These are phyloP conservation scores for Whitmania pigra DNA, from an alignment of 1,140 invertebrate species.

Conservation along the genomic window DNA sequence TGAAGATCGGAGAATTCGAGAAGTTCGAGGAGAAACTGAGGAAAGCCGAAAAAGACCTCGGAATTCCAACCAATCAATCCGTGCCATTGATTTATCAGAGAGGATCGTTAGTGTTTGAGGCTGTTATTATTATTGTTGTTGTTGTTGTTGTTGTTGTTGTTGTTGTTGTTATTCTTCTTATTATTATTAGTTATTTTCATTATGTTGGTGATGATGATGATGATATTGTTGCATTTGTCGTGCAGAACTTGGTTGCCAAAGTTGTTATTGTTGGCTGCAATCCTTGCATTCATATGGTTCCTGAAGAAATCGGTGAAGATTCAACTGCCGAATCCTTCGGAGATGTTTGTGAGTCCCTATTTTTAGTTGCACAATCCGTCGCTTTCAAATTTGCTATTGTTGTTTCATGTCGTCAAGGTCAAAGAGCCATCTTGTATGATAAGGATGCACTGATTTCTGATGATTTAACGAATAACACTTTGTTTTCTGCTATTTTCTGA, in stretches of 20 bases:
- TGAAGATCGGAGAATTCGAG: constrained; percentile 67
- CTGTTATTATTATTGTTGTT: background rate
- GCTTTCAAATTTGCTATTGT: constrained; percentile 30
- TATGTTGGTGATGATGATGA: constrained; percentile 6
- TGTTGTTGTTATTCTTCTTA: background rate
- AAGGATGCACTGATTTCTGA: background rate
- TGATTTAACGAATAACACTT: background rate
- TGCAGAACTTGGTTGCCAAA: background rate
- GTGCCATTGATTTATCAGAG: constrained; percentile 62
- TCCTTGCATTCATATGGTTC: constrained; percentile 32
- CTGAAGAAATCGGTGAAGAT: constrained; percentile 47
- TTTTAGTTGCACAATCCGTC: constrained; percentile 42
- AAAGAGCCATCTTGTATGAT: background rate
- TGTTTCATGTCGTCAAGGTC: background rate
- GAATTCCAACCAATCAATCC: constrained; percentile 55
- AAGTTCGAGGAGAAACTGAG: constrained; percentile 77
- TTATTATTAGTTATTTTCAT: too few species aligned
- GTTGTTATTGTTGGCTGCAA: background rate
- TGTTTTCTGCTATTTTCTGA: background rate
- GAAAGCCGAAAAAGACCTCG: constrained; percentile 57
- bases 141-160: background rate
- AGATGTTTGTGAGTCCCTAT: constrained; percentile 31
- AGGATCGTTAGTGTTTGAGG: constrained; percentile 25
- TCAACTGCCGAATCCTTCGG: constrained; percentile 28
- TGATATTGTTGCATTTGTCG: constrained; percentile 6